Evolutionary conservation across 2,888 invertebrate genomes (phyloP), one percentile per base, ranked within the genome.

Genomic region (Tuberolachnus salignus): DNA sequence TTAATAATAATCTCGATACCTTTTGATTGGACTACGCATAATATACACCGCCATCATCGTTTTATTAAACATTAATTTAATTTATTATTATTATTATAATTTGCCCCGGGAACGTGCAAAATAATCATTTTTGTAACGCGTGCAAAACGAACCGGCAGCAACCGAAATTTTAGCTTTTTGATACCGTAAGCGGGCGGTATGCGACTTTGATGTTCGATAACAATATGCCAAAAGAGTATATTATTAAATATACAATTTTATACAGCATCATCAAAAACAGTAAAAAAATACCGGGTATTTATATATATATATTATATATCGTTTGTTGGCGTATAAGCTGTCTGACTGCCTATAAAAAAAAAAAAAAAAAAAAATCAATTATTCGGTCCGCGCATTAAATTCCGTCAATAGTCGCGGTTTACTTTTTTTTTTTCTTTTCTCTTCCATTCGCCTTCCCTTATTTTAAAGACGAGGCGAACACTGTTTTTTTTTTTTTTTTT

Each of bases 251-350:
- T n/a, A 49, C 46, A 46, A n/a, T 16, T 66, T 34, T 34, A 6
- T 6, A 49, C 0, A 23, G 46, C 34, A 34, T 34, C 34, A 34
- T 23, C 0, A 21, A 8, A 46, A 46, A 46, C 9, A 14, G n/a
- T 3, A 34, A 61, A 23, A 69, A 34, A 34, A 34, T 34, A 34
- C 34, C 34, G 34, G 34, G 34, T 34, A 34, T 34, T 34, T 34
- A 34, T 34, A 34, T 34, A n/a, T n/a, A n/a, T 34, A 6, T 34
- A 6, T 34, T 61, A 63, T n/a, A n/a, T n/a, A n/a, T n/a, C n/a
- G n/a, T n/a, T n/a, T 42, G 73, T 63, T 51, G 42, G 73, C 34
- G 21, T 51, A 42, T 51, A 42, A 46, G 63, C 51, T 63, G 73
- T 53, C 69, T 26, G 55, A 23, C 21, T 44, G 34, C 6, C n/a